Evolutionary conservation across 2,113 vertebrate species (phyloP).

Genomic region (Sinocyclocheilus maitianheensis): DNA sequence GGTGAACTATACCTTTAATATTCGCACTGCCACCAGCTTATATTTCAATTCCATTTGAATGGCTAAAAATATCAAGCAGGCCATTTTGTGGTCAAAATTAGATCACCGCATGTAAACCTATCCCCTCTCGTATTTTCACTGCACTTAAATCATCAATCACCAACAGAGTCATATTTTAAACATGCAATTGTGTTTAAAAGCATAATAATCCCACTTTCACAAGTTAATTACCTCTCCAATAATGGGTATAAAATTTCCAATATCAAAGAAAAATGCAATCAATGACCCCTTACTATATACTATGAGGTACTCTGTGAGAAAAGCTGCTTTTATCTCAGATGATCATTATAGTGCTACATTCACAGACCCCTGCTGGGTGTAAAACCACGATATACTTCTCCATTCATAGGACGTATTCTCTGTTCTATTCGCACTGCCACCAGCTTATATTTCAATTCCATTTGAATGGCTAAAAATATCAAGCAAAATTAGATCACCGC

Average conservation of each 20-base stretch:
- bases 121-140: slow-evolving; percentile 7
- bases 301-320: slow-evolving; percentile 1
- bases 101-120: not conserved
- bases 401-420: not conserved
- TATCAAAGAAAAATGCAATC: slow-evolving; percentile 6
- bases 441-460: slow-evolving; percentile 21
- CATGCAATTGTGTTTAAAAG: not conserved
- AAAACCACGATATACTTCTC: not conserved
- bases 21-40: not conserved
- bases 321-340: slow-evolving; percentile 15
- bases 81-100: not conserved
- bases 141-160: not conserved
- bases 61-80: slow-evolving; percentile 10
- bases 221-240: not conserved
- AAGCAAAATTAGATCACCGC: not conserved
- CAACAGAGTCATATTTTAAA: not conserved
- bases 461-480: slow-evolving; percentile 9
- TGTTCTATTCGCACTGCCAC: not conserved
- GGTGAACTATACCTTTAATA: not conserved
- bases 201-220: not conserved
- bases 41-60: slow-evolving; percentile 9
- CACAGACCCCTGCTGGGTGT: slow-evolving; percentile 6
- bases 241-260: slow-evolving; percentile 11
- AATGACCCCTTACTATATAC: not conserved
- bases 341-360: slow-evolving; percentile 17